Base-by-base conservation (phyloP, 2,888 invertebrate genomes). In the Ormyrus rosae region DNA sequence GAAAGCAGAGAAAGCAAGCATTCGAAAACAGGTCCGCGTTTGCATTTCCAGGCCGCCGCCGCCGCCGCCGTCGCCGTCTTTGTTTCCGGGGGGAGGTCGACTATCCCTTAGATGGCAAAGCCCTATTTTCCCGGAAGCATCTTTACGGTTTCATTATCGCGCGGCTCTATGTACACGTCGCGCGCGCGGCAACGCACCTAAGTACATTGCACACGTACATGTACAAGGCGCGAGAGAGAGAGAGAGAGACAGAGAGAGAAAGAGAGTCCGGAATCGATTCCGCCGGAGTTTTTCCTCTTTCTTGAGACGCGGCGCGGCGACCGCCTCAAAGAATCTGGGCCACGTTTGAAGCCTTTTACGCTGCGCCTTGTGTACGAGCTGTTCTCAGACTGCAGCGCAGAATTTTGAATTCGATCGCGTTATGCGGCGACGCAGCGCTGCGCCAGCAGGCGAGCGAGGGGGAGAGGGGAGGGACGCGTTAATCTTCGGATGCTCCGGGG, bases 21-120 rank as follows among this genome's bases (percentile, higher is more conserved):
- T 34, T 34, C 34, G 34, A 34, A 34, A 34, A 93, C 93, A 93
- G 93, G 93, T 93, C 92, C 93, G 92, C 92, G 92, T 92, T 92
- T 92, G 91, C 34, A 34, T 34, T 34, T 34, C 34, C 34, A 34
- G 55, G 55, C 72, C 46, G 53, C 19, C 63, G 11, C 58, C 8
- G 13, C 72, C 46, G 50, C 19, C 53, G n/a, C 19, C n/a, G 46
- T 13, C 19, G 11, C 48, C 8, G 10, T 34, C 34, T 34, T 34
- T 34, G 34, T 34, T 34, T 34, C 34, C 34, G 34, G 34, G 34
- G 34, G 34, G 34, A 34, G 34, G 34, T 3, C 34, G 34, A 34
- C 34, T 34, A 48, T 67, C 50, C 58, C 51, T 74, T 7, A 2
- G 51, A 60, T 5, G 11, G 50, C 6, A 9, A 83, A 86, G 85